Conservation (phyloP, 2,113 vertebrate species). For the Tetraodon nigroviridis region DNA sequence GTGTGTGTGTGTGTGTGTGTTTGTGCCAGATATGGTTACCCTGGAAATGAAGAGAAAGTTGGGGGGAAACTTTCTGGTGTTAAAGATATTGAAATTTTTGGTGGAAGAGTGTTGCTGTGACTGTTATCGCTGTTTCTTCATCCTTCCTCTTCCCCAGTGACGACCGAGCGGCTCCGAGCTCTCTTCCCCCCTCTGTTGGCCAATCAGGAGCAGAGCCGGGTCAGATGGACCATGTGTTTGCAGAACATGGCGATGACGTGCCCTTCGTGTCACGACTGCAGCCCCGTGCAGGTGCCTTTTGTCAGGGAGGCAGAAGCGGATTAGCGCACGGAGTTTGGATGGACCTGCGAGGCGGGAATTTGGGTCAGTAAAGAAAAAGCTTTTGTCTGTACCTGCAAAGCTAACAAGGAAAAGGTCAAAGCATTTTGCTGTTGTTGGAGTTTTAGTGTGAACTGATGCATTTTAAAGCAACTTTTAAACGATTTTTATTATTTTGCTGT, state of each 20-base stretch:
- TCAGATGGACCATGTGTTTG: constrained; percentile 11
- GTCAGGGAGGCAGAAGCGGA: constrained; percentile 11
- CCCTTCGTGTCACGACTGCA: background rate
- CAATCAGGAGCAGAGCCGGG: constrained; percentile 36
- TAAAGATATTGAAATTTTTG: too few relatives aligned
- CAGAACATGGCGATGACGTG: background rate
- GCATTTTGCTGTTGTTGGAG: constrained; percentile 27
- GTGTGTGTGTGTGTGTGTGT: constrained; percentile 57
- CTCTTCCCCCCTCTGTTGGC: constrained; percentile 74
- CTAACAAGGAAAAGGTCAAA: constrained; percentile 15
- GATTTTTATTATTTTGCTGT: constrained; percentile 8
- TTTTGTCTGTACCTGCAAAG: constrained; percentile 29
- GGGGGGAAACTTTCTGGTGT: constrained; percentile 58
- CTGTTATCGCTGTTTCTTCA: too few relatives aligned
- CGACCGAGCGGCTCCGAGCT: constrained; percentile 37
- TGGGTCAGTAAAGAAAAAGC: constrained; percentile 39
- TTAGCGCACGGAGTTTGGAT: constrained; percentile 20
- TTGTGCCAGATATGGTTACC: constrained; percentile 65
- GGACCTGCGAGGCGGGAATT: constrained; percentile 20
- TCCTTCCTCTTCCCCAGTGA: background rate
- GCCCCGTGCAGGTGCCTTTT: constrained; percentile 21
- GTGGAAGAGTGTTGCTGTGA: too few relatives aligned
- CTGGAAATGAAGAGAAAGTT: constrained; percentile 55
- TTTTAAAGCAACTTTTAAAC: constrained; percentile 16
- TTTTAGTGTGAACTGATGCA: constrained; percentile 17